These are phyloP conservation scores for Ernsta delagoae DNA, from an alignment of 2,888 invertebrate species.

Conservation along the genomic window DNA sequence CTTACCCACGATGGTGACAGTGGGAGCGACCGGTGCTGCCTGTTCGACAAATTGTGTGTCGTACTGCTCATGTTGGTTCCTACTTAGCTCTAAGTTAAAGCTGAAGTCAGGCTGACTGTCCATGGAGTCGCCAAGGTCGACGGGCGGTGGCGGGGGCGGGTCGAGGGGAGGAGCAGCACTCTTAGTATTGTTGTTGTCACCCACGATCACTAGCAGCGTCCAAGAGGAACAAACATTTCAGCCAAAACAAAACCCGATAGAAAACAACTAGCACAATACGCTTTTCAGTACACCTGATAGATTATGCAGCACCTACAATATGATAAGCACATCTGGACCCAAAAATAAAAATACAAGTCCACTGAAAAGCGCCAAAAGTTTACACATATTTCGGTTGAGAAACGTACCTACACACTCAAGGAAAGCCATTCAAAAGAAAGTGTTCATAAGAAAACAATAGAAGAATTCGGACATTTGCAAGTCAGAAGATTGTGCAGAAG, in stretches of 20 bases:
- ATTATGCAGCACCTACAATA: too few relatives aligned
- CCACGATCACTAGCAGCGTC: constrained; percentile 70
- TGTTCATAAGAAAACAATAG: constrained; percentile 1
- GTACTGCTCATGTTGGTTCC: constrained; percentile 90
- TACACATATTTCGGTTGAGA: background rate
- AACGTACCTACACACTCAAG: background rate
- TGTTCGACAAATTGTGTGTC: constrained; percentile 86
- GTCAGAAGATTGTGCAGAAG: constrained; percentile 32
- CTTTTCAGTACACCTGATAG: constrained; percentile 26
- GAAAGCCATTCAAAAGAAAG: background rate
- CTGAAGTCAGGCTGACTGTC: constrained; percentile 78
- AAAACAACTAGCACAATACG: constrained; percentile 17
- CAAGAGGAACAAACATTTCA: constrained; percentile 53
- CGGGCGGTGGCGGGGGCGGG: constrained; percentile 83
- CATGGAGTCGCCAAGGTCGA: constrained; percentile 62
- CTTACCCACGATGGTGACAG: constrained; percentile 79
- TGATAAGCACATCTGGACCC: background rate
- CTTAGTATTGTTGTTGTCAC: constrained; percentile 70
- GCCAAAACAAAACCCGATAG: constrained; percentile 37
- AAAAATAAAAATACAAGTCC: constrained; percentile 10
- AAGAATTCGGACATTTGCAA: constrained; percentile 22
- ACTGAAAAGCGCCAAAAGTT: constrained; percentile 27
- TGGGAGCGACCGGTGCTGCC: constrained; percentile 51
- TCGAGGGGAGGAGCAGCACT: constrained; percentile 73
- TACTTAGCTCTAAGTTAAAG: constrained; percentile 89